A percentile compares a stretch with the other conserved stretches of the same genome.
Conservation (phyloP, 1,140 invertebrate species). For the Hycleus cichorii region DNA sequence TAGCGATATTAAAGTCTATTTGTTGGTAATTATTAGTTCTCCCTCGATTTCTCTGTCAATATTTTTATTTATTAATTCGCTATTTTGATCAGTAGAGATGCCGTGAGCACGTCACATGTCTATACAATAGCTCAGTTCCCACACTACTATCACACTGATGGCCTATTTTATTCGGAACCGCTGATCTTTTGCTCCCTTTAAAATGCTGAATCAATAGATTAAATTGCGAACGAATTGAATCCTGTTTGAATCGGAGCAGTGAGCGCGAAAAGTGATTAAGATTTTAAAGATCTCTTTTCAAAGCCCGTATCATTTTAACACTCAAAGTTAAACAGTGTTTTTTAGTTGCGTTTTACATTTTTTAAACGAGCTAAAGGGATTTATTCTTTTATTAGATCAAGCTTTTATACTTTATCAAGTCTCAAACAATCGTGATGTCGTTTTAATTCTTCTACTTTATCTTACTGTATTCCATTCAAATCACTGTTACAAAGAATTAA, state of each 20-base stretch:
- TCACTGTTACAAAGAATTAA: too few species aligned
- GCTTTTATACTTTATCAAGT: constrained; percentile 26
- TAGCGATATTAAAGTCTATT: too few species aligned
- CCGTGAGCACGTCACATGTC: constrained; percentile 45
- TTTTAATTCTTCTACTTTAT: constrained; percentile 29
- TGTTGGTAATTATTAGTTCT: neutral
- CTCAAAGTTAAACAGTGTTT: constrained; percentile 29
- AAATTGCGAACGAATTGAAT: constrained; percentile 33
- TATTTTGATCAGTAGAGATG: constrained; percentile 23
- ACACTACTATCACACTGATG: constrained; percentile 37
- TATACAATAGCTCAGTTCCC: constrained; percentile 51
- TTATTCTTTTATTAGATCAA: constrained; percentile 28
- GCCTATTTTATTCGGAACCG: constrained; percentile 37
- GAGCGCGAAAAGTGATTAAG: constrained; percentile 39
- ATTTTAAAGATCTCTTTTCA: constrained; percentile 34
- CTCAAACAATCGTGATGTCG: constrained; percentile 22
- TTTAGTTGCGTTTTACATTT: constrained; percentile 30
- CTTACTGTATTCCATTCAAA: neutral
- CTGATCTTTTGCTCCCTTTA: constrained; percentile 40
- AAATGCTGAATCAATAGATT: constrained; percentile 39
- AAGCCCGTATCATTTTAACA: constrained; percentile 31
- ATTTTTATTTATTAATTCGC: constrained; percentile 22
- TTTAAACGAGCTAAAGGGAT: constrained; percentile 34
- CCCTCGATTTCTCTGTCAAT: constrained; percentile 11
- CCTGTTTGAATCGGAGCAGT: constrained; percentile 28